These are phyloP conservation scores for Deilephila elpenor DNA, from an alignment of 2,888 invertebrate species.

Conservation along the genomic window DNA sequence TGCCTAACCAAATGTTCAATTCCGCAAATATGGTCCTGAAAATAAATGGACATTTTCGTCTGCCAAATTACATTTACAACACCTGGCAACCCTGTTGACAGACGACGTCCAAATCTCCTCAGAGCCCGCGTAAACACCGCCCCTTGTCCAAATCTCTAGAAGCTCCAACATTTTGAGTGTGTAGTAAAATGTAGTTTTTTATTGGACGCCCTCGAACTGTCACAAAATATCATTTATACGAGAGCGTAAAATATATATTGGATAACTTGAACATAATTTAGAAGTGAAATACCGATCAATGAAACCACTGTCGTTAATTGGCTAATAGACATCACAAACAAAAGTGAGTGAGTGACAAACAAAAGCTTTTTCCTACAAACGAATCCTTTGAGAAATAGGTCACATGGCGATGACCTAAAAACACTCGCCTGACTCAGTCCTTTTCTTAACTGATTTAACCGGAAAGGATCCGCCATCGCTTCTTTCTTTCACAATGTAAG, in stretches of 20 bases:
- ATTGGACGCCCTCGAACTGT: background rate
- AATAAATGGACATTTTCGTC: background rate
- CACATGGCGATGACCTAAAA: background rate
- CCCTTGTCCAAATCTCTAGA: background rate
- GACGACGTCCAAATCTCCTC: background rate
- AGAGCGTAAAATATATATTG: too few species aligned
- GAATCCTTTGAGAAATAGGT: background rate
- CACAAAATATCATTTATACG: background rate
- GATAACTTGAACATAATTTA: too few species aligned
- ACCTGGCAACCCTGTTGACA: constrained; percentile 1
- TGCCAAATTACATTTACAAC: background rate
- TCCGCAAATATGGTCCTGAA: background rate
- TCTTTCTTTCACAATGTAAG: background rate
- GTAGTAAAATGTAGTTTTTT: constrained; percentile 14
- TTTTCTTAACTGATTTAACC: background rate
- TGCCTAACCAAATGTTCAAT: too few species aligned
- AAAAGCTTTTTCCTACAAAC: too few species aligned
- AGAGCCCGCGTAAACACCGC: background rate
- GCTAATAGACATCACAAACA: too few species aligned
- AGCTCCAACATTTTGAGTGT: background rate
- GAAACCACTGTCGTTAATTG: too few species aligned
- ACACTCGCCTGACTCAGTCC: background rate
- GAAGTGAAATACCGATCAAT: too few species aligned
- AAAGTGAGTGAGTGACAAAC: too few species aligned
- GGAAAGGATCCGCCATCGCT: background rate